phyloP scores from a whole-genome alignment of 2,797 vertebrate species.

The Novumbra hubbsi region DNA sequence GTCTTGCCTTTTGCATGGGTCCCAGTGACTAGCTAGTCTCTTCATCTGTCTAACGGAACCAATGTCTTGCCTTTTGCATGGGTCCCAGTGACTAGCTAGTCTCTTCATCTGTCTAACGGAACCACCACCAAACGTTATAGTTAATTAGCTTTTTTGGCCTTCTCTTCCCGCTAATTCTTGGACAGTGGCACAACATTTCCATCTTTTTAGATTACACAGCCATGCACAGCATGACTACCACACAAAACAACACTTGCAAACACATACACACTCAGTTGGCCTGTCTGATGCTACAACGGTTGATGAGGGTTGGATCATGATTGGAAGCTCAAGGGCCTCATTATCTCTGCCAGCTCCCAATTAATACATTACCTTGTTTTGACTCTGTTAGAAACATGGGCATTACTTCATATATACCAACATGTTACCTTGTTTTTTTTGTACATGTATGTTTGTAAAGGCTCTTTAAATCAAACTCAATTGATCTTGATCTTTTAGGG shows the following conservation, averaged over 20 bases:
- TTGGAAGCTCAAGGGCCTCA: constrained; percentile 90
- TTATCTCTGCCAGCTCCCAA: constrained; percentile 95
- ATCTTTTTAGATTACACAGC: constrained; percentile 86
- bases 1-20: no score
- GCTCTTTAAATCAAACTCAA: no score
- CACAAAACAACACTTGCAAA: no score
- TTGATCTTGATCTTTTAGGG: no score
- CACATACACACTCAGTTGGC: background rate
- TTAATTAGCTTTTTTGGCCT: constrained; percentile 74
- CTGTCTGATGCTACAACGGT: constrained; percentile 83
- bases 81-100: no score
- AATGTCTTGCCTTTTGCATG: constrained; percentile 19
- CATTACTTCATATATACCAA: constrained; percentile 65
- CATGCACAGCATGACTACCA: constrained; percentile 61
- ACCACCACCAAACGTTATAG: constrained; percentile 40
- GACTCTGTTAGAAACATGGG: constrained; percentile 81
- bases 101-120: constrained; percentile 31
- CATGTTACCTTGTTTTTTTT: constrained; percentile 58
- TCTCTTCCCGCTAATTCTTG: constrained; percentile 81
- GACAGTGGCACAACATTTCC: constrained; percentile 78
- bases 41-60: background rate
- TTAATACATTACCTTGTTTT: constrained; percentile 96
- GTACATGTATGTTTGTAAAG: constrained; percentile 46
- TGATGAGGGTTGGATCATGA: constrained; percentile 87
- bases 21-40: no score